Base-by-base conservation (phyloP, 2,797 vertebrate species). In the Enteromius treurensis region DNA sequence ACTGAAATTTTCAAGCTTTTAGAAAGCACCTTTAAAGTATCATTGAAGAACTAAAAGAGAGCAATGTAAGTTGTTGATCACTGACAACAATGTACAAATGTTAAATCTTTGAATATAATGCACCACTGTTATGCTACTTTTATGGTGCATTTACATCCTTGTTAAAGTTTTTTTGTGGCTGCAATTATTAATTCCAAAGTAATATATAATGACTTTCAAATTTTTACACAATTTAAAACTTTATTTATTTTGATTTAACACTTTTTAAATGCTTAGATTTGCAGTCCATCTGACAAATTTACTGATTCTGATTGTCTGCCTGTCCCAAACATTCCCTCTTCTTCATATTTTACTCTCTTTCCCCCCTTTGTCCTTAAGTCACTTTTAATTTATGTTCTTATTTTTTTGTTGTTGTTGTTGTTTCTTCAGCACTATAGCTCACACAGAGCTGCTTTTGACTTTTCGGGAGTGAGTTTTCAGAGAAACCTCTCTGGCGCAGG, bases 341-440 rank as follows among this genome's bases (percentile, higher is more conserved):
- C 58, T 67, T 83, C 73, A 40, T 67, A 77, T 45, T 77, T 82
- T 2, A 32, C 47, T 67, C 1, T 0, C 71, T 84, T 26, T 26
- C 60, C 67, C 84, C 77, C 40, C 64, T 32, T 51, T 65, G n/a
- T 74, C 75, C 65, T 58, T 17, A 55, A 77, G 74, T 70, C 37
- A 6, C 49, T 80, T 87, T 85, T 81, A 89, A 87, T 87, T 85
- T 86, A 87, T 84, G 79, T 80, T 81, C 79, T 81, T 87, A 85
- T 86, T 89, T 84, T 83, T 77, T 79, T 81, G 67, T 81, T 42
- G 17, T 51, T 11, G 1, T 69, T 68, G 47, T 37, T 51, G 2
- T 51, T 34, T 78, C 42, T 77, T 77, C 80, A 49, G 71, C 69
- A 17, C 34, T 60, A 68, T 68, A 76, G 76, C 85, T 83, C 80